A percentile compares a stretch with the other conserved stretches of the same genome.
Evolutionary conservation across 1,140 invertebrate species (phyloP).

Genomic region (Tetramorium simillimum): DNA sequence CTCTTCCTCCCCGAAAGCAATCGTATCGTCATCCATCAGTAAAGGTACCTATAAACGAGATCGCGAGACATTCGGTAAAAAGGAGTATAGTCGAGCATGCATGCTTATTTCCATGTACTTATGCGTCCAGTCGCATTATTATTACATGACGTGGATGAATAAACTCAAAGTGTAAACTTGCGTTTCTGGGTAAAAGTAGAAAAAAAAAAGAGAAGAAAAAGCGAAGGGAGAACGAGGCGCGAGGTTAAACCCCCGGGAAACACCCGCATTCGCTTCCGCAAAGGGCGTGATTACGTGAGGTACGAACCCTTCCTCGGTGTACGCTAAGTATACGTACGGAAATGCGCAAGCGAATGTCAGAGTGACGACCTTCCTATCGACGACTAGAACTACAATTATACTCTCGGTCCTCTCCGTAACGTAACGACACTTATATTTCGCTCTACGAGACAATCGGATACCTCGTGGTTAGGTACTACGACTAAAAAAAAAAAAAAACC

Average conservation of each 20-base stretch:
- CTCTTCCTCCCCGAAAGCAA: constrained; percentile 93
- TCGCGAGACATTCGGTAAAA: not conserved
- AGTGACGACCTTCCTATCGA: constrained; percentile 44
- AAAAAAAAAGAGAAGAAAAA: not conserved
- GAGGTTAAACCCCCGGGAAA: not conserved
- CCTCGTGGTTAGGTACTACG: constrained; percentile 3
- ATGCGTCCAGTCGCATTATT: not conserved
- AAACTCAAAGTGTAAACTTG: not conserved
- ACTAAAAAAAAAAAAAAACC: constrained; percentile 51
- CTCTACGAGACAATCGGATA: constrained; percentile 31
- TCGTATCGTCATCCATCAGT: constrained; percentile 92
- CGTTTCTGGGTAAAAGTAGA: constrained; percentile 6
- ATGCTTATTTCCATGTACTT: not conserved
- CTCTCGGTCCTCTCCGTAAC: constrained; percentile 3
- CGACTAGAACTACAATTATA: constrained; percentile 32
- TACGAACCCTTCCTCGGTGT: not conserved
- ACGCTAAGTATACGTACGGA: constrained; percentile 61
- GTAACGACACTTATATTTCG: constrained; percentile 16
- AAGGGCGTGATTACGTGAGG: not conserved
- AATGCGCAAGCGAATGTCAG: constrained; percentile 61
- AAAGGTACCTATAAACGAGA: constrained; percentile 88
- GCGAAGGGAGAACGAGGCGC: not conserved
- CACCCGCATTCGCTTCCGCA: not conserved
- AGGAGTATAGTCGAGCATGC: not conserved
- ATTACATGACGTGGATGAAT: not conserved